phyloP scores from a whole-genome alignment of 2,113 vertebrate species.

The Polypterus bichir region DNA sequence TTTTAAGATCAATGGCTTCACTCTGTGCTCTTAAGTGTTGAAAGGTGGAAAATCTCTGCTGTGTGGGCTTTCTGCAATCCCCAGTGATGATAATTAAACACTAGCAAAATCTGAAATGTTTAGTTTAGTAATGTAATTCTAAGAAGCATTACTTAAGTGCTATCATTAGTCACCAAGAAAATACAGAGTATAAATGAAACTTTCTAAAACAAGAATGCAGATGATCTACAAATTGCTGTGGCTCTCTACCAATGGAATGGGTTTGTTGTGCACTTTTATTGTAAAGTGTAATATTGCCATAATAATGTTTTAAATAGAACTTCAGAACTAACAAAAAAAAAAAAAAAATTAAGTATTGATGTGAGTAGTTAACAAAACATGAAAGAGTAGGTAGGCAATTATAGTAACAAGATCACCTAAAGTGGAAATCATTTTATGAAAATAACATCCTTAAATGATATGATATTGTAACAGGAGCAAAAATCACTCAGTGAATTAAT shows the following conservation, averaged over 20 bases:
- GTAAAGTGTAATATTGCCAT: background rate
- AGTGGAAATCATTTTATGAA: no score
- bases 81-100: conserved; percentile 29
- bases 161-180: conserved; percentile 31
- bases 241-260: no score
- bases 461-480: no score
- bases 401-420: no score
- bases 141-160: conserved; percentile 34
- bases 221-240: no score
- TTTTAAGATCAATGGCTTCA: conserved; percentile 61
- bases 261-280: background rate
- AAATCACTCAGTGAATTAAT: no score
- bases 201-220: background rate
- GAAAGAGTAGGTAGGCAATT: no score
- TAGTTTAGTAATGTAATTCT: conserved; percentile 38
- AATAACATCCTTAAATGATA: no score
- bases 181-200: conserved; percentile 23
- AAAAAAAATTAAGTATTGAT: no score
- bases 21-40: conserved; percentile 45
- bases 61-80: conserved; percentile 32
- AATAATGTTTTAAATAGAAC: background rate
- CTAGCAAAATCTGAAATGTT: conserved; percentile 37
- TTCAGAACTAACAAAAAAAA: no score
- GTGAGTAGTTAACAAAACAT: no score
- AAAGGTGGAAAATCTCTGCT: conserved; percentile 56